Percentiles rank a stretch among this genome's conserved stretches.
Conservation (phyloP, 2,113 vertebrate genomes). For the Neogale vison region DNA sequence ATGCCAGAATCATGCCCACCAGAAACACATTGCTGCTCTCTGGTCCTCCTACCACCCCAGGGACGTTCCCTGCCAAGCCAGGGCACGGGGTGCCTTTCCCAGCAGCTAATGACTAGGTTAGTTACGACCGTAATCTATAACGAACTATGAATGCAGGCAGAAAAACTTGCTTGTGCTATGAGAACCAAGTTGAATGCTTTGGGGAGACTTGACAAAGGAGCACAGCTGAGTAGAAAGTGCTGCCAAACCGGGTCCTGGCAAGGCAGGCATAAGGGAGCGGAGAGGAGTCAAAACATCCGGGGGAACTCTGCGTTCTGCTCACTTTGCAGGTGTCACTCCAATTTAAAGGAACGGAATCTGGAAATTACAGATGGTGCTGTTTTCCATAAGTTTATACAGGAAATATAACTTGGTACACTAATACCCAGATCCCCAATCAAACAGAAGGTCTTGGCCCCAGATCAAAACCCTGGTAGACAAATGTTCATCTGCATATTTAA, state of each 20-base stretch:
- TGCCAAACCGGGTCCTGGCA: neutral
- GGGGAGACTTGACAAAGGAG: neutral
- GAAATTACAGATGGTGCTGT: neutral
- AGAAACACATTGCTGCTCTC: neutral
- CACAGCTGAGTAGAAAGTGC: neutral
- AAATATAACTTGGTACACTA: neutral
- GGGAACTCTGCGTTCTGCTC: neutral
- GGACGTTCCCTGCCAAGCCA: rapidly evolving
- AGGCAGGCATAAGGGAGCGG: neutral
- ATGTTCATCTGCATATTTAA: neutral
- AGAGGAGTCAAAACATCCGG: neutral
- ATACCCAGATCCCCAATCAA: neutral
- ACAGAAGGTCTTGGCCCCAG: neutral
- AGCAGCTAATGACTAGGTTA: neutral
- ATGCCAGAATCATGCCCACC: no score
- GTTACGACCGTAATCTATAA: neutral
- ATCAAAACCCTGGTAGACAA: neutral
- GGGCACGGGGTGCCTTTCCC: neutral
- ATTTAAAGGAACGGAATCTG: neutral
- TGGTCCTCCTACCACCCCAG: neutral
- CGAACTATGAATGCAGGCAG: neutral
- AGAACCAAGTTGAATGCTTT: neutral
- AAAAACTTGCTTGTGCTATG: neutral
- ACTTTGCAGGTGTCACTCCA: neutral
- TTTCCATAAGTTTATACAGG: neutral